Evolutionary conservation across 1,140 invertebrate genomes (phyloP).

Genomic region (Pararge aegeria): DNA sequence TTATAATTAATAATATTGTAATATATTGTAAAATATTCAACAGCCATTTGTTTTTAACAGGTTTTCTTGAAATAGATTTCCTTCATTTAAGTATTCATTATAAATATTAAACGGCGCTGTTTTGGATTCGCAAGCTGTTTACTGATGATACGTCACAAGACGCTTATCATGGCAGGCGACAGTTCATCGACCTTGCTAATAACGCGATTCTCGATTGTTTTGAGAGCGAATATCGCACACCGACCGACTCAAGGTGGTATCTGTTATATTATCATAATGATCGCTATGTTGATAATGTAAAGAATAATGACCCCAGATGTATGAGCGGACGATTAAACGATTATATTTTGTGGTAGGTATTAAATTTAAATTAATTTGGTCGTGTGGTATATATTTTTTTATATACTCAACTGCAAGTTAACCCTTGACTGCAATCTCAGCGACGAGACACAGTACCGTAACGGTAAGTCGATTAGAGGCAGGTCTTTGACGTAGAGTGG

Average conservation of each 20-base stretch:
- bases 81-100: slow-evolving; percentile 10
- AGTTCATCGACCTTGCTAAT: slow-evolving; percentile 44
- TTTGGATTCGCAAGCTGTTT: slow-evolving; percentile 28
- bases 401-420: background rate
- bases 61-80: background rate
- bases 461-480: too few species aligned
- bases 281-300: slow-evolving; percentile 14
- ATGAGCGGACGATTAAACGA: background rate
- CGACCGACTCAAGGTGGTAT: slow-evolving; percentile 26
- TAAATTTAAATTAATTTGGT: too few species aligned
- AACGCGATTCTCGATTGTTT: slow-evolving; percentile 29
- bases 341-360: too few species aligned
- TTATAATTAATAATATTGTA: too few species aligned
- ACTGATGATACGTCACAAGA: slow-evolving; percentile 40
- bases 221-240: slow-evolving; percentile 31
- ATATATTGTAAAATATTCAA: background rate
- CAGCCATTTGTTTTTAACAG: background rate
- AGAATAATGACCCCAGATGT: background rate
- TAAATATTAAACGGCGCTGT: slow-evolving; percentile 18
- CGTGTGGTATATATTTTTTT: too few species aligned
- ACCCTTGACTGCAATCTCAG: too few species aligned
- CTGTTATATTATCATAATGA: slow-evolving; percentile 35
- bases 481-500: too few species aligned
- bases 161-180: slow-evolving; percentile 38
- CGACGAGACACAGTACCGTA: too few species aligned